phyloP scores from a whole-genome alignment of 2,888 invertebrate species.

The Harpalus rufipes region DNA sequence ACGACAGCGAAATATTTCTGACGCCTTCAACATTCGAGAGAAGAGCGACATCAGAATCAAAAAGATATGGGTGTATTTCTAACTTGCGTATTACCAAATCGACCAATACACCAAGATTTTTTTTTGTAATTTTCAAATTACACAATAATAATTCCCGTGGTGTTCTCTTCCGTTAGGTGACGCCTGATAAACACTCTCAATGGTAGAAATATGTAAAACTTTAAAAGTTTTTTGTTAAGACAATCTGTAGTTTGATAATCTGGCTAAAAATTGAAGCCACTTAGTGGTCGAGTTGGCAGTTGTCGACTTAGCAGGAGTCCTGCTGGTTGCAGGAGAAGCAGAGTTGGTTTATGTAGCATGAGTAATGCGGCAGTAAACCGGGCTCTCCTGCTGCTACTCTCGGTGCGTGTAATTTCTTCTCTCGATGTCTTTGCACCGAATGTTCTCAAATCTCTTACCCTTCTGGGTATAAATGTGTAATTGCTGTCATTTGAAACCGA shows the following conservation, averaged over 20 bases:
- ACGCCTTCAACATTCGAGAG: slow-evolving; percentile 56
- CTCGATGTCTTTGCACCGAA: slow-evolving; percentile 42
- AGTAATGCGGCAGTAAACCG: slow-evolving; percentile 62
- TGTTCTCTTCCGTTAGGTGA: no score
- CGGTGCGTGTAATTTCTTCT: slow-evolving; percentile 41
- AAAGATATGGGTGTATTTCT: background rate
- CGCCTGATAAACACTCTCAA: no score
- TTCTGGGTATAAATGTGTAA: slow-evolving; percentile 41
- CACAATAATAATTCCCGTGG: no score
- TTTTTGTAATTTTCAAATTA: no score
- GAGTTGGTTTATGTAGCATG: slow-evolving; percentile 60
- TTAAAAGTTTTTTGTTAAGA: no score
- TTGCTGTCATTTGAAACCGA: slow-evolving; percentile 45
- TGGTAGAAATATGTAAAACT: no score
- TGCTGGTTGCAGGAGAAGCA: background rate
- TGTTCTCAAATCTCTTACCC: slow-evolving; percentile 41
- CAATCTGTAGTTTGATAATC: no score
- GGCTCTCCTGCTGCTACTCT: slow-evolving; percentile 9
- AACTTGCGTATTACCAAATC: background rate
- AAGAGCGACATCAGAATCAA: slow-evolving; percentile 28
- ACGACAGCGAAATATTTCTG: slow-evolving; percentile 40
- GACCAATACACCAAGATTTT: background rate
- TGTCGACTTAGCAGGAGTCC: background rate
- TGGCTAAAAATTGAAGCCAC: background rate
- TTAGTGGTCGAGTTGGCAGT: background rate